phyloP scores from a whole-genome alignment of 2,888 invertebrate species.

The Habrosyne pyritoides region DNA sequence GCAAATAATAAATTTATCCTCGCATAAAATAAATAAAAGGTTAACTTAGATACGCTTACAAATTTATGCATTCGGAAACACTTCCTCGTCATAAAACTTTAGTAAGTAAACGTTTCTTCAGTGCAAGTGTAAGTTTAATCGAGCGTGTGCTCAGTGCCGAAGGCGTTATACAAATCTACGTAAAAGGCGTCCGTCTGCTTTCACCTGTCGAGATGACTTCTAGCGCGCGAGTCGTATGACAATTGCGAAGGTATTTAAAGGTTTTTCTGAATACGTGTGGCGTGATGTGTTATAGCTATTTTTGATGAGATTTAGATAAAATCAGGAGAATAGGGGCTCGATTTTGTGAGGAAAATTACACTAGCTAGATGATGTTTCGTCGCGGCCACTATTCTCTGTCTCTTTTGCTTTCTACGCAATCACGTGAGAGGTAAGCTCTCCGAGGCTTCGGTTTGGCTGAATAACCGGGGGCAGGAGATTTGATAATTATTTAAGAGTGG shows the following conservation, averaged over 20 bases:
- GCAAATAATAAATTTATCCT: background rate
- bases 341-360: too few relatives aligned
- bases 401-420: too few relatives aligned
- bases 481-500: too few relatives aligned
- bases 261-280: conserved; percentile 11
- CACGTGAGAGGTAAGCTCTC: too few relatives aligned
- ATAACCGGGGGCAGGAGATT: too few relatives aligned
- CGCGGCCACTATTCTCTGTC: too few relatives aligned
- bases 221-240: conserved; percentile 20
- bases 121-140: conserved; percentile 5
- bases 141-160: conserved; percentile 11
- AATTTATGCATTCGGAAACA: background rate
- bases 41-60: background rate
- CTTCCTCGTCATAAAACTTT: background rate
- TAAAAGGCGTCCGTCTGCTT: conserved; percentile 34
- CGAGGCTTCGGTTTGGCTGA: too few relatives aligned
- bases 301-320: too few relatives aligned
- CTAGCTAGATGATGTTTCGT: too few relatives aligned
- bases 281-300: too few relatives aligned
- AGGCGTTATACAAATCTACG: conserved; percentile 26
- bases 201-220: conserved; percentile 30
- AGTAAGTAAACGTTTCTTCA: background rate
- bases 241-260: conserved; percentile 17
- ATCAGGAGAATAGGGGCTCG: too few relatives aligned
- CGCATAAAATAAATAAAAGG: background rate